Evolutionary conservation across 2,113 vertebrate species (phyloP), one percentile per base, ranked within the genome.

Genomic region (Percina caprodes): DNA sequence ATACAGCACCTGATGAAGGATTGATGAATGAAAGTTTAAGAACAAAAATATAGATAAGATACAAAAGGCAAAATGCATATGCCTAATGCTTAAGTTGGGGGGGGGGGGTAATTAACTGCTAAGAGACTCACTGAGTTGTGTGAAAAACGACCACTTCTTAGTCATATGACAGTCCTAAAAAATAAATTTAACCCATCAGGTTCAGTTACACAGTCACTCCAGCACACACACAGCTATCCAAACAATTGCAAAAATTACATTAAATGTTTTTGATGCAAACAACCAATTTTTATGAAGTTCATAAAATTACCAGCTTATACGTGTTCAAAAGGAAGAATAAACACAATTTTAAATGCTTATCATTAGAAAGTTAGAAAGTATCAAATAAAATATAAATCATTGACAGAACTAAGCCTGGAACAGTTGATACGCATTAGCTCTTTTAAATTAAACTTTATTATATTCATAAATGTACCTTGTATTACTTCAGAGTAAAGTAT

Each of bases 141-240:
- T 84, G 85, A 90, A 91, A 90, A 83, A 92, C 56, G 19, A 72
- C 73, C 82, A 80, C 81, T 80, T 87, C 82, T 88, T 80, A 86
- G 92, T 90, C 91, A 95, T 82, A 92, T 88, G 89, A 92, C 91
- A 66, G 84, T 54, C 78, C 94, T 92, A 82, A 89, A 89, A 89
- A 93, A 91, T 92, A 92, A 82, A 89, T 90, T 87, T 88, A 86
- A 92, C 88, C 84, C 80, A 74, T 88, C 89, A 79, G 89, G 77
- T 80, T 86, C 77, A 52, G 80, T 80, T 84, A 79, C 75, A 74
- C 39, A 62, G 83, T 54, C 71, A 60, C 59, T 67, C 33, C 39
- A 59, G 65, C 67, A 55, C 60, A 45, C 30, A 45, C 58, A 15
- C 0, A 62, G 9, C 12, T 12, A 16, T n/a, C 23, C n/a, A 46